phyloP scores from a whole-genome alignment of 53 echinoderm and acorn worm species.

The Glandiceps talaboti region DNA sequence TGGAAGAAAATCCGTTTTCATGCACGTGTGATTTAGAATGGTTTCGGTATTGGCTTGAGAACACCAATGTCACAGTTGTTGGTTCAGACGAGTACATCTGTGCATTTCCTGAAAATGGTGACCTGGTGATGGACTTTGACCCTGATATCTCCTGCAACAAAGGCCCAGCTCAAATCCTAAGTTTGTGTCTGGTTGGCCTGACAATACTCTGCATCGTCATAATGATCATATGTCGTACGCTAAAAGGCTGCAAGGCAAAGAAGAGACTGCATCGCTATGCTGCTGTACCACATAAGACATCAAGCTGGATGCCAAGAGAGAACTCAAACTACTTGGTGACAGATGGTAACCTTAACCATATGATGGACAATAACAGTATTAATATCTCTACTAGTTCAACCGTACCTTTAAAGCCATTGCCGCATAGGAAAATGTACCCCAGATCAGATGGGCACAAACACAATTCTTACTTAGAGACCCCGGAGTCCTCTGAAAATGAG shows the following conservation, averaged over 20 bases:
- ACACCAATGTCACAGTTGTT: neutral
- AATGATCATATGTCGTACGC: neutral
- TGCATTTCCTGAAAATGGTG: neutral
- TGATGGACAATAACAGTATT: neutral
- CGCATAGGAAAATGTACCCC: neutral
- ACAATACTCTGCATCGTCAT: neutral
- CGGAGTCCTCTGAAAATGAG: neutral
- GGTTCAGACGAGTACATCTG: neutral
- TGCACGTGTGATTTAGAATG: neutral
- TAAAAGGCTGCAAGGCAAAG: neutral
- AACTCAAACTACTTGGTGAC: neutral
- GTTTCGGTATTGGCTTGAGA: neutral
- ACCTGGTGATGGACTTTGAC: neutral
- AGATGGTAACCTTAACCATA: neutral
- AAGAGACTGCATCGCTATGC: neutral
- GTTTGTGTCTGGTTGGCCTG: neutral
- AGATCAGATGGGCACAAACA: neutral
- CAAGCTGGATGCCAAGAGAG: neutral
- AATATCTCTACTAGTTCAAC: neutral
- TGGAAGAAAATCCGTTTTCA: neutral
- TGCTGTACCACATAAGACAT: neutral
- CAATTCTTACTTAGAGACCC: neutral
- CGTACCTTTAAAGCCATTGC: neutral
- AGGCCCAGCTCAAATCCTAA: neutral
- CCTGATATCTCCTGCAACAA: neutral